Evolutionary conservation across 2,797 vertebrate species (phyloP), one percentile per base, ranked within the genome.

Genomic region (Anabacerthia variegaticeps): DNA sequence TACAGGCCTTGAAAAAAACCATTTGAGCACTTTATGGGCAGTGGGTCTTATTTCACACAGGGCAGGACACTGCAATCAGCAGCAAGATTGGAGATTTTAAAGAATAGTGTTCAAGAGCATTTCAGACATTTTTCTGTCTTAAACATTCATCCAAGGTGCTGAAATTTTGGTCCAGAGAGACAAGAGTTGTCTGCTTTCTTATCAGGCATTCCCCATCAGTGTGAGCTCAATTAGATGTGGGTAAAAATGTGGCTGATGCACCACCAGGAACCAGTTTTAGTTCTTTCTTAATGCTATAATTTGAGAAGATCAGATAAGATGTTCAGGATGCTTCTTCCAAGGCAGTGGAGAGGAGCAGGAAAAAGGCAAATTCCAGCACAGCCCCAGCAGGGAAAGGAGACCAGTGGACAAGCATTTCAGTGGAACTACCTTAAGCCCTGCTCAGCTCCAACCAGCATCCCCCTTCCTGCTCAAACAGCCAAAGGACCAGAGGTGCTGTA

Each of bases 391-490:
- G 44, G 43, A 37, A 46, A 66, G n/a, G 41, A 68, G 55, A 27
- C 21, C 19, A 8, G 48, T 27, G 54, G 51, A 83, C 79, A 85
- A 73, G 41, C 51, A 85, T 95, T 93, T 63, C 80, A 48, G 59
- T 63, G 78, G 93, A 96, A 65, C 85, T 63, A 92, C 92, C 92
- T 96, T 92, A 96, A 95, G 95, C 71, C 91, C 85, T 85, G 87
- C 56, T 73, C 79, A 80, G 69, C 82, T 92, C 69, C 83, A 48
- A 66, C 32, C 87, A 93, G 76, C 52, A 81, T 55, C 80, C 76
- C 93, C 72, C 65, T 95, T 96, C 91, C 95, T 62, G 32, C 82
- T 37, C 66, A 62, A 78, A 77, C 18, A 80, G 83, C 95, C 86
- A 37, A 54, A 96, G 82, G 79, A 86, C 76, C 89, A 63, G 32